Percentiles rank a stretch among this genome's conserved stretches.
Evolutionary conservation across 23 tunicate species (phyloP).

Genomic region (Pegea sp.): DNA sequence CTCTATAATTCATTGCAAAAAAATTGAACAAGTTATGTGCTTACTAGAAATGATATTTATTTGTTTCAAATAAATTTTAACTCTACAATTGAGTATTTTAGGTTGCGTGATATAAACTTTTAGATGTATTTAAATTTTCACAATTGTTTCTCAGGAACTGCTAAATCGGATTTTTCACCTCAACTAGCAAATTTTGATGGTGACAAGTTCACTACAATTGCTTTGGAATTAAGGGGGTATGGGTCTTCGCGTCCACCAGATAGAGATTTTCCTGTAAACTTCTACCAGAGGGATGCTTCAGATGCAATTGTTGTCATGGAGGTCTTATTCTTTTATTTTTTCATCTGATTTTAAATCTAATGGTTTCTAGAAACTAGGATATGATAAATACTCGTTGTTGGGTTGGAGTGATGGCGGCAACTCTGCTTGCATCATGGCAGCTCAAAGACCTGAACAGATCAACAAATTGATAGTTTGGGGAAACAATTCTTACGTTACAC

Average conservation of each 20-base stretch:
- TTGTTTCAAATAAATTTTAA: background rate
- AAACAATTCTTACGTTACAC: constrained; percentile 21
- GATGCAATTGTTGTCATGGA: constrained; percentile 67
- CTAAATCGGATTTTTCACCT: constrained; percentile 48
- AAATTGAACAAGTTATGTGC: background rate
- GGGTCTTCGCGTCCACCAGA: constrained; percentile 65
- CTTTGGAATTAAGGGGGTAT: constrained; percentile 62
- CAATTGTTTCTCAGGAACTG: constrained; percentile 12
- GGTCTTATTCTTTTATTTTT: constrained; percentile 10
- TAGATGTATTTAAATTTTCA: background rate
- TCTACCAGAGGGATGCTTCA: constrained; percentile 45
- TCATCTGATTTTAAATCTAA: too few species aligned
- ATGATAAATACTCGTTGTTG: constrained; percentile 35
- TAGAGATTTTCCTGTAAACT: constrained; percentile 27
- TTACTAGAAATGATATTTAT: background rate
- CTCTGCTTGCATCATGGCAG: constrained; percentile 50
- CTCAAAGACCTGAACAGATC: constrained; percentile 24
- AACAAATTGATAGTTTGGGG: constrained; percentile 73
- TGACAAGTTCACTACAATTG: constrained; percentile 45
- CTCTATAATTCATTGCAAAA: background rate
- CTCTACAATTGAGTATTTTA: background rate
- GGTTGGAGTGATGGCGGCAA: constrained; percentile 97
- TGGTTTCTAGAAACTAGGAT: constrained; percentile 13
- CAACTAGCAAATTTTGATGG: constrained; percentile 34
- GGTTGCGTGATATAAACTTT: background rate